These are phyloP conservation scores for Paragorgia papillata DNA, from an alignment of 92 coral and sea anemone genomes.

Conservation along the genomic window DNA sequence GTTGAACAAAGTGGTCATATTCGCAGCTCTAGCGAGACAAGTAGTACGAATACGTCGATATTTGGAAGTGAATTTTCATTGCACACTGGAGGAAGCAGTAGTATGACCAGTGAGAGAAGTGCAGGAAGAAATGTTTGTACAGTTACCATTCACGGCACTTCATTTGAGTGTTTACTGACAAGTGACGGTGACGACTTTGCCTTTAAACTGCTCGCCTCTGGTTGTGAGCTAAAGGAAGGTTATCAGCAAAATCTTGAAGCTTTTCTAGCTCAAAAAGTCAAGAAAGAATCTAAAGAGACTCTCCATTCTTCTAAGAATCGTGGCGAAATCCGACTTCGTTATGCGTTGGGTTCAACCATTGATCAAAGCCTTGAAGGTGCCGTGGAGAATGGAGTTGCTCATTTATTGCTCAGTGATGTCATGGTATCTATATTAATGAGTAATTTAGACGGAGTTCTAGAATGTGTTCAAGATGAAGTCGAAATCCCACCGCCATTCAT, in stretches of 20 bases:
- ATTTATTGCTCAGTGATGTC: conserved; percentile 63
- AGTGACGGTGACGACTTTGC: conserved; percentile 73
- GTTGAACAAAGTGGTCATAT: conserved; percentile 35
- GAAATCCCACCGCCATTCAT: conserved; percentile 65
- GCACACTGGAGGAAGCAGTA: conserved; percentile 59
- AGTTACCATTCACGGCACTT: conserved; percentile 72
- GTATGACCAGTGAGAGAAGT: conserved; percentile 56
- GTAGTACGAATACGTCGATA: conserved; percentile 66
- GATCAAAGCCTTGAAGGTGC: conserved; percentile 73
- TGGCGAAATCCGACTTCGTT: conserved; percentile 63
- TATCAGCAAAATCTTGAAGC: conserved; percentile 75
- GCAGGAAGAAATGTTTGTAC: conserved; percentile 61
- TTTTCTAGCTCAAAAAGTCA: conserved; percentile 73
- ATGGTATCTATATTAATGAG: conserved; percentile 68
- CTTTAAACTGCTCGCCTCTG: conserved; percentile 66
- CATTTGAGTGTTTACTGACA: conserved; percentile 72
- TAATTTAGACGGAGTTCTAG: conserved; percentile 77
- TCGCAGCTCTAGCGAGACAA: conserved; percentile 71
- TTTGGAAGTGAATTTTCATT: conserved; percentile 66
- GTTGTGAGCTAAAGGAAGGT: conserved; percentile 67
- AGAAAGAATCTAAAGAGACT: conserved; percentile 46
- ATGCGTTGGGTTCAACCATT: conserved; percentile 87
- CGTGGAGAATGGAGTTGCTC: conserved; percentile 87
- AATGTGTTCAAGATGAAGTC: conserved; percentile 90
- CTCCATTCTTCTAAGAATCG: conserved; percentile 50